Evolutionary conservation across 2,888 invertebrate species (phyloP).

Genomic region (Dryobota labecula): DNA sequence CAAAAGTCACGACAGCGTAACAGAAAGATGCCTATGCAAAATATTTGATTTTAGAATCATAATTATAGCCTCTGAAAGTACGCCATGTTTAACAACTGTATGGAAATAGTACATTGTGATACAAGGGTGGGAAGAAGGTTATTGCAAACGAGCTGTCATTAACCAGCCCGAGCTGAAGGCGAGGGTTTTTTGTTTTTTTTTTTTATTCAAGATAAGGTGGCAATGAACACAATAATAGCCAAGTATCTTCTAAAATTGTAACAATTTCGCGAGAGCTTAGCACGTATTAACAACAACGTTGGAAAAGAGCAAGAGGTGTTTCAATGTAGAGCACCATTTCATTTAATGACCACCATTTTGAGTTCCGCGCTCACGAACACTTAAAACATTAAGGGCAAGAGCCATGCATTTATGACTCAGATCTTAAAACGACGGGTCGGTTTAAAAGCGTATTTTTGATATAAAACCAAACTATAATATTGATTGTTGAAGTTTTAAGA

Average conservation of each 20-base stretch:
- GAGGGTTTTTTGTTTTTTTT: too few species aligned
- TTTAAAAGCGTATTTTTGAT: constrained; percentile 26
- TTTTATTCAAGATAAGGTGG: neutral
- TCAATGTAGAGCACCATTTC: constrained; percentile 74
- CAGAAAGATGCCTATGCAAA: too few species aligned
- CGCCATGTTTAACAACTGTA: too few species aligned
- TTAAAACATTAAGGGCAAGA: constrained; percentile 70
- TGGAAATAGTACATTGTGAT: too few species aligned
- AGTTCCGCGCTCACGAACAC: constrained; percentile 73
- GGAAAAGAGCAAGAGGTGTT: constrained; percentile 67
- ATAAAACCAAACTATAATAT: constrained; percentile 15
- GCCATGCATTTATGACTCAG: constrained; percentile 70
- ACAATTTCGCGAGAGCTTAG: constrained; percentile 10
- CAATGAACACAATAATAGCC: neutral
- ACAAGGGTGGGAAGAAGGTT: too few species aligned
- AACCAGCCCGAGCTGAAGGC: too few species aligned
- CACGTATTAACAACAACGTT: constrained; percentile 54
- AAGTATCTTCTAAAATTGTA: neutral
- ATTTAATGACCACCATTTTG: constrained; percentile 75
- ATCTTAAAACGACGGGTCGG: constrained; percentile 46
- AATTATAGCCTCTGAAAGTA: too few species aligned
- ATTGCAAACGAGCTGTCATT: too few species aligned
- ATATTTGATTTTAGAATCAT: too few species aligned
- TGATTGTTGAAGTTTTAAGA: too few species aligned
- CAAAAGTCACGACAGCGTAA: too few species aligned